These are phyloP conservation scores for Amyelois transitella DNA, from an alignment of 1,140 invertebrate genomes.

Conservation along the genomic window DNA sequence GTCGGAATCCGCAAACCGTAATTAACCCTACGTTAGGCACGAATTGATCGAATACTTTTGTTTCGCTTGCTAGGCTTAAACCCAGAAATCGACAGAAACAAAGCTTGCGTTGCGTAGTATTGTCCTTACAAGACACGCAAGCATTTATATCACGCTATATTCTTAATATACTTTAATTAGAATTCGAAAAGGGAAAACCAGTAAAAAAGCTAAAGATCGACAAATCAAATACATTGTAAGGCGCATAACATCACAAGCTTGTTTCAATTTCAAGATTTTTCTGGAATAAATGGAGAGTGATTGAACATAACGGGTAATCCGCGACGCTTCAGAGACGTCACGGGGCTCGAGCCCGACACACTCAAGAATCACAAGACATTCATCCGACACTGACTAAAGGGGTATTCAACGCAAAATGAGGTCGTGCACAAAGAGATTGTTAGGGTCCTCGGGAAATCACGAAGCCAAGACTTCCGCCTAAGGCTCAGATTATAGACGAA, in stretches of 20 bases:
- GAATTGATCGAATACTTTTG: slow-evolving; percentile 11
- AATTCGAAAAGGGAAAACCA: too few species aligned
- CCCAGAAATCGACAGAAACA: neutral
- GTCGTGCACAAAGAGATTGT: slow-evolving; percentile 47
- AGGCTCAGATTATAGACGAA: slow-evolving; percentile 3
- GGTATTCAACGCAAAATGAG: slow-evolving; percentile 40
- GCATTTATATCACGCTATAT: too few species aligned
- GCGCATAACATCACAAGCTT: too few species aligned
- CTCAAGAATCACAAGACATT: slow-evolving; percentile 18
- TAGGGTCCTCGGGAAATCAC: slow-evolving; percentile 37
- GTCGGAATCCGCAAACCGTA: slow-evolving; percentile 6
- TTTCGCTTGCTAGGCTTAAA: neutral
- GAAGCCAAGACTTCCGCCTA: slow-evolving; percentile 16
- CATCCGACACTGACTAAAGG: slow-evolving; percentile 27
- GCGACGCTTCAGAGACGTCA: neutral
- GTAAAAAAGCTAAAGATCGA: too few species aligned
- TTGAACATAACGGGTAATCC: neutral
- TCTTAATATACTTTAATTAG: too few species aligned
- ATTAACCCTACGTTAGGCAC: slow-evolving; percentile 10
- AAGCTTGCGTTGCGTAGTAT: too few species aligned
- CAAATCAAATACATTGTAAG: too few species aligned
- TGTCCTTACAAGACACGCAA: too few species aligned
- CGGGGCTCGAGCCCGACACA: neutral
- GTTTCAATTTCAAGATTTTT: too few species aligned
- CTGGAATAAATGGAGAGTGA: neutral